These are phyloP conservation scores for Augochlorella aurata DNA, from an alignment of 2,888 invertebrate genomes.

Conservation along the genomic window DNA sequence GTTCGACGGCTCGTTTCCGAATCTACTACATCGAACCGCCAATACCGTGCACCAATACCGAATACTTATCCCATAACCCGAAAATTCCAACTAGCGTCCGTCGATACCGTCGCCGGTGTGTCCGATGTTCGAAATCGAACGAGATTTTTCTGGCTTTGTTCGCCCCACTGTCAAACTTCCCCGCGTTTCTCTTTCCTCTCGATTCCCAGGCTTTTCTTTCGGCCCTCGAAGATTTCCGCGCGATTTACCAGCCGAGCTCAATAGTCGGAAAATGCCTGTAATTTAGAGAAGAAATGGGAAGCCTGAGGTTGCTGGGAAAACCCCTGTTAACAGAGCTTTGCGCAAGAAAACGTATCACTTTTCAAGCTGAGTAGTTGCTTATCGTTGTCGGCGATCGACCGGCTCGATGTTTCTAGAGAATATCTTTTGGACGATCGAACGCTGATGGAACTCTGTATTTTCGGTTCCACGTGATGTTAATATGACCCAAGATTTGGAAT, in stretches of 20 bases:
- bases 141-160: slow-evolving; percentile 12
- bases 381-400: background rate
- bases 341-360: background rate
- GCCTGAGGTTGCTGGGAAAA: background rate
- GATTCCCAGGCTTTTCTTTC: background rate
- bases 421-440: background rate
- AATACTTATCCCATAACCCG: background rate
- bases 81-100: slow-evolving; percentile 18
- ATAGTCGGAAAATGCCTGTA: slow-evolving; percentile 14
- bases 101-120: background rate
- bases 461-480: background rate
- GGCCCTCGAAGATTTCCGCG: slow-evolving; percentile 15
- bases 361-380: background rate
- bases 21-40: background rate
- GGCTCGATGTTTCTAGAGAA: background rate
- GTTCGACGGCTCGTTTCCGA: slow-evolving; percentile 11
- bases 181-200: slow-evolving; percentile 21
- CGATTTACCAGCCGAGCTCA: slow-evolving; percentile 10
- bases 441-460: background rate
- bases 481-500: too few species aligned
- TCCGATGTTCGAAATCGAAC: background rate
- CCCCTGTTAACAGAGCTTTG: background rate
- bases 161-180: slow-evolving; percentile 25
- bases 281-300: slow-evolving; percentile 21
- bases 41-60: background rate